phyloP scores from a whole-genome alignment of 2,797 vertebrate genomes.

The Valencia hispanica region DNA sequence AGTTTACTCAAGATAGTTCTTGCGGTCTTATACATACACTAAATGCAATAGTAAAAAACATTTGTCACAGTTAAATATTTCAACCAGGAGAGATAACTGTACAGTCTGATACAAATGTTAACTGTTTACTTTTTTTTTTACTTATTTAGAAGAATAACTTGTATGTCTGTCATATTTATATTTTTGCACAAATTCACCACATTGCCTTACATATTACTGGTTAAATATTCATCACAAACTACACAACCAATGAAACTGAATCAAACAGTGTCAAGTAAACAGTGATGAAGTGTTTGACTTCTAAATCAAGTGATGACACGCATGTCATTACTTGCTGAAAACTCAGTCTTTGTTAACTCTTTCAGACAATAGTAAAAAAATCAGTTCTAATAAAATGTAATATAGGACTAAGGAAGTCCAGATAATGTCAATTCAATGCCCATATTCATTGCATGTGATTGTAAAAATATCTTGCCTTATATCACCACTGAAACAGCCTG shows the following conservation, averaged over 20 bases:
- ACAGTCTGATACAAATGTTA: not conserved
- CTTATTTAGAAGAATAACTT: not conserved
- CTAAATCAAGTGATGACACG: not conserved
- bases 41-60: slow-evolving; percentile 33
- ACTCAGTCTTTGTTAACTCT: not conserved
- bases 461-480: not conserved
- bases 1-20: slow-evolving; percentile 46
- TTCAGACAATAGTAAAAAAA: not conserved
- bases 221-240: not conserved
- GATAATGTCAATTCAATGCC: not conserved
- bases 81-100: slow-evolving; percentile 12
- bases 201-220: not conserved
- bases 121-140: not conserved
- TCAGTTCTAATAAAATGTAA: not conserved
- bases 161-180: not conserved
- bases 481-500: slow-evolving; percentile 28
- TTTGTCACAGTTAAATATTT: slow-evolving; percentile 28
- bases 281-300: not conserved
- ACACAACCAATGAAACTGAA: slow-evolving; percentile 6
- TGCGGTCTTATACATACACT: slow-evolving; percentile 32
- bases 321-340: not conserved
- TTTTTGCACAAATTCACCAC: not conserved
- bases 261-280: not conserved
- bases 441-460: not conserved
- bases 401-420: not conserved